Evolutionary conservation across 2,797 vertebrate genomes (phyloP).

Genomic region (Glossophaga mutica): DNA sequence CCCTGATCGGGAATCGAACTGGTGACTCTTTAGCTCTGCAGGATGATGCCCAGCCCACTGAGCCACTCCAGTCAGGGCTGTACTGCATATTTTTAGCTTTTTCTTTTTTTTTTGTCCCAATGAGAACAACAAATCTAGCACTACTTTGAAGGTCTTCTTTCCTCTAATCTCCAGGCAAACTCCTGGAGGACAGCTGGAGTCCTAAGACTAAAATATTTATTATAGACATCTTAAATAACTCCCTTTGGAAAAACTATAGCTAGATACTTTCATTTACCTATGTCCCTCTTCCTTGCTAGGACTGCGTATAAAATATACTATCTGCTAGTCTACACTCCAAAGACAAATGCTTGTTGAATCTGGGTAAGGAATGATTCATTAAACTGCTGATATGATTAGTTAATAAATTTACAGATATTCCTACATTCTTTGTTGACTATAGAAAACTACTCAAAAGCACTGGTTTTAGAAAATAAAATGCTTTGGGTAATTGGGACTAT

Average conservation of each 20-base stretch:
- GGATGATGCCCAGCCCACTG: neutral
- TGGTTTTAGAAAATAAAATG: neutral
- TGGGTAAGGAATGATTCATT: neutral
- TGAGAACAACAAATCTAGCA: neutral
- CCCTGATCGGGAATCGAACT: neutral
- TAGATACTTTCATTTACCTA: neutral
- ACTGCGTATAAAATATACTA: neutral
- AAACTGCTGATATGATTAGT: neutral
- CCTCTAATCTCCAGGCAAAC: neutral
- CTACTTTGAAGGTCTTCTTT: neutral
- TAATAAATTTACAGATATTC: neutral
- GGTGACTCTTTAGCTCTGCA: neutral
- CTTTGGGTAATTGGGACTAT: neutral
- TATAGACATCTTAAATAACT: conserved; percentile 8
- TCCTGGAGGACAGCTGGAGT: neutral
- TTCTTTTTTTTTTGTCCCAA: neutral
- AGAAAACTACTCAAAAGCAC: neutral
- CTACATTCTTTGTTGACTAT: neutral
- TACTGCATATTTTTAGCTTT: neutral
- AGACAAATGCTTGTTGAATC: neutral
- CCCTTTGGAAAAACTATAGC: neutral
- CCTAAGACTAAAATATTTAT: neutral
- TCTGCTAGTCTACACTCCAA: neutral
- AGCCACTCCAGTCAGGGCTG: neutral
- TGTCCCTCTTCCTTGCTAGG: neutral